Conservation (phyloP, 2,797 vertebrate species). For the Salarias fasciatus region DNA sequence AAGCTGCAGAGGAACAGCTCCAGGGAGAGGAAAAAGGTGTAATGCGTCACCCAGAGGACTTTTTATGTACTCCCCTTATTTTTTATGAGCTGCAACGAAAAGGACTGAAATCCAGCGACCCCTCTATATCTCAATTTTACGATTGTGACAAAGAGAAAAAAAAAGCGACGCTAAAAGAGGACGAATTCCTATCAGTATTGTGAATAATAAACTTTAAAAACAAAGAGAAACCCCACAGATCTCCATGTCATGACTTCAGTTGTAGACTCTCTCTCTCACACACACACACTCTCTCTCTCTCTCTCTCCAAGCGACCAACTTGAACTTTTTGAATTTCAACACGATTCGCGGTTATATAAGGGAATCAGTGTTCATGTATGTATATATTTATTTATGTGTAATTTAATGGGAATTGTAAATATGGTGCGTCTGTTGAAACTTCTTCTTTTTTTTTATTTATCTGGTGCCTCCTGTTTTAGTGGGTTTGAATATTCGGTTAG, state of each 20-base stretch:
- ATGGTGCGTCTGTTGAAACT: constrained; percentile 99
- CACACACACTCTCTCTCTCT: constrained; percentile 80
- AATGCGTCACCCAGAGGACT: constrained; percentile 77
- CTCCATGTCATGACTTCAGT: constrained; percentile 96
- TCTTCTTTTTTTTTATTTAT: constrained; percentile 94
- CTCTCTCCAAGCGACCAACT: constrained; percentile 90
- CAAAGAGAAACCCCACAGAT: constrained; percentile 85
- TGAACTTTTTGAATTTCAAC: constrained; percentile 95
- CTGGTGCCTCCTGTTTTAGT: constrained; percentile 99
- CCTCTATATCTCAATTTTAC: constrained; percentile 89
- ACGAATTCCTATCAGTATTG: constrained; percentile 99
- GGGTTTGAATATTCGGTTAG: constrained; percentile 97
- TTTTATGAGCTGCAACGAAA: constrained; percentile 87
- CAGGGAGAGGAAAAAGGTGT: constrained; percentile 69
- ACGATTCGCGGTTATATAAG: constrained; percentile 97
- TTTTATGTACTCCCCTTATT: constrained; percentile 75
- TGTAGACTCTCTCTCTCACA: constrained; percentile 83
- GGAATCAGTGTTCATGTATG: constrained; percentile 99
- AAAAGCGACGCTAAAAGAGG: constrained; percentile 86
- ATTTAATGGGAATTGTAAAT: constrained; percentile 99
- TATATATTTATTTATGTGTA: constrained; percentile 99
- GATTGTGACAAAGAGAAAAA: constrained; percentile 90
- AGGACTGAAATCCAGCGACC: constrained; percentile 92
- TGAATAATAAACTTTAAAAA: constrained; percentile 99
- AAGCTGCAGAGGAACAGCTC: constrained; percentile 82